A percentile compares a stretch with the other conserved stretches of the same genome.
Conservation (phyloP, 2,888 invertebrate species). For the Pardosa pseudoannulata region DNA sequence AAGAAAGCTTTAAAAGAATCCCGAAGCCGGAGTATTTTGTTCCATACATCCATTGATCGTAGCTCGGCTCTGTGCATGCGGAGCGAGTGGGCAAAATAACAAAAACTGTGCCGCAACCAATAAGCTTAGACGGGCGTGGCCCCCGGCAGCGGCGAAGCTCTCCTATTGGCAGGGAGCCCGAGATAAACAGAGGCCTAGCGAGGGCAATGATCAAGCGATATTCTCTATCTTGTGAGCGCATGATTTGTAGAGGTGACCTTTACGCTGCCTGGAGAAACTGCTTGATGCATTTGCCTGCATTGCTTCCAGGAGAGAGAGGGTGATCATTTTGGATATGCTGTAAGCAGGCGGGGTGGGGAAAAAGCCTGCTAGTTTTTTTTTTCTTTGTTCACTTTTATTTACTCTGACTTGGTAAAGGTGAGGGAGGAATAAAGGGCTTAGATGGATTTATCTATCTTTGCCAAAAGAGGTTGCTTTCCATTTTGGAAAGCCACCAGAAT, state of each 20-base stretch:
- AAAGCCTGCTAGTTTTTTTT: slow-evolving; percentile 1
- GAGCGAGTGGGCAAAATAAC: slow-evolving; percentile 48
- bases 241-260: slow-evolving; percentile 73
- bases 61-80: slow-evolving; percentile 41
- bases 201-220: slow-evolving; percentile 71
- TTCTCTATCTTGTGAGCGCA: slow-evolving; percentile 60
- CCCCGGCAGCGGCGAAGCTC: slow-evolving; percentile 23
- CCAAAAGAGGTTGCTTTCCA: too few relatives aligned
- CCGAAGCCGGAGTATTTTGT: slow-evolving; percentile 21
- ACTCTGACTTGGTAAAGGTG: slow-evolving; percentile 24
- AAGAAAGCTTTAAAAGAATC: slow-evolving; percentile 6
- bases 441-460: too few relatives aligned
- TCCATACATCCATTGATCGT: slow-evolving; percentile 58
- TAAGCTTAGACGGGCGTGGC: slow-evolving; percentile 49
- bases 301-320: slow-evolving; percentile 39
- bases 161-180: slow-evolving; percentile 52
- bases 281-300: slow-evolving; percentile 55
- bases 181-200: slow-evolving; percentile 71
- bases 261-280: slow-evolving; percentile 57
- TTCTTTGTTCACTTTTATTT: slow-evolving; percentile 25
- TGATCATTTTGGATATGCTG: slow-evolving; percentile 37
- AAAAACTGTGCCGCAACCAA: slow-evolving; percentile 51
- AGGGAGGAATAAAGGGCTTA: slow-evolving; percentile 5
- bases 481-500: too few relatives aligned
- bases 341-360: slow-evolving; percentile 30